Percentiles rank a stretch among this genome's conserved stretches.
phyloP scores from a whole-genome alignment of 2,797 vertebrate genomes.

The Lutjanus campechanus region DNA sequence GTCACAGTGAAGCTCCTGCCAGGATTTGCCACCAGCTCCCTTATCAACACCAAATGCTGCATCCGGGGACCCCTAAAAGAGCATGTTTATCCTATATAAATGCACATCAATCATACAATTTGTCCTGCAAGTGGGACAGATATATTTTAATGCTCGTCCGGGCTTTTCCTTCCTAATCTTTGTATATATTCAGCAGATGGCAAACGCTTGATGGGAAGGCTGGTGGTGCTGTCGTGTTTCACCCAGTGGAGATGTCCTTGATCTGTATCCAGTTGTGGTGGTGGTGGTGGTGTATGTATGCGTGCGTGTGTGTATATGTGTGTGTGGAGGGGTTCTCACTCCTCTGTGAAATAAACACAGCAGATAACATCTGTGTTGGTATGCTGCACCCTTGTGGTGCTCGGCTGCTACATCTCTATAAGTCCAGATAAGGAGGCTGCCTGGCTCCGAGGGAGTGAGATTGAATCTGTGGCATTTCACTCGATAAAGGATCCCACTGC shows the following conservation, averaged over 20 bases:
- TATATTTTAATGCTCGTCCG: slow-evolving; percentile 23
- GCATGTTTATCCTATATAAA: slow-evolving; percentile 34
- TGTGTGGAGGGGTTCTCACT: slow-evolving; percentile 19
- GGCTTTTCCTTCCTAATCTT: slow-evolving; percentile 52
- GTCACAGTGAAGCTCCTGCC: slow-evolving; percentile 21
- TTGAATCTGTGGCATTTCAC: slow-evolving; percentile 75
- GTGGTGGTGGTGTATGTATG: slow-evolving; percentile 8
- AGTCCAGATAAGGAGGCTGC: slow-evolving; percentile 68
- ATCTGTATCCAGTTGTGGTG: slow-evolving; percentile 68
- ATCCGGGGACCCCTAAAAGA: slow-evolving; percentile 26
- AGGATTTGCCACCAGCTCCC: slow-evolving; percentile 31
- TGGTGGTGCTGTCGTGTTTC: slow-evolving; percentile 57
- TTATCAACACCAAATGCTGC: slow-evolving; percentile 41
- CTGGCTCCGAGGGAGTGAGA: slow-evolving; percentile 65
- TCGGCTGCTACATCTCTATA: slow-evolving; percentile 77
- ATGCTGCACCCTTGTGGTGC: slow-evolving; percentile 85
- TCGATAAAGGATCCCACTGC: slow-evolving; percentile 64
- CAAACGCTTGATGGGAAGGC: slow-evolving; percentile 41
- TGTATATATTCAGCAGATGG: slow-evolving; percentile 53
- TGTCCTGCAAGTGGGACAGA: slow-evolving; percentile 39
- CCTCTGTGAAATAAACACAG: slow-evolving; percentile 64
- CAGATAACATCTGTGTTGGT: slow-evolving; percentile 83
- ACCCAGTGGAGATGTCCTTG: slow-evolving; percentile 68
- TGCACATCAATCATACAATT: slow-evolving; percentile 54
- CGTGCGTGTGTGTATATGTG: slow-evolving; percentile 2